Conservation (phyloP, 1,140 invertebrate species). For the Heliconius hermathena region DNA sequence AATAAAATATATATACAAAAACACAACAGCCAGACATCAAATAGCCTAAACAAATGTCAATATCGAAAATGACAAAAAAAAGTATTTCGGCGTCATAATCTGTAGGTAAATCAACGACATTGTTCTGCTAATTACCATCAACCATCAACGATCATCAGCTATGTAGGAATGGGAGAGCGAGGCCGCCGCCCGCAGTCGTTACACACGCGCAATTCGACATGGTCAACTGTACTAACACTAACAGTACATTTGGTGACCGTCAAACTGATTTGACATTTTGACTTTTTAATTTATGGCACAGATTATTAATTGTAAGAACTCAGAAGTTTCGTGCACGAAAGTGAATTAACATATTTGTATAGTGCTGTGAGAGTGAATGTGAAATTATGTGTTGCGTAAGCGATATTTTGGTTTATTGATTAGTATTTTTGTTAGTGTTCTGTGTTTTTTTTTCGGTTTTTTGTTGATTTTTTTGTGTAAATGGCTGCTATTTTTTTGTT, state of each 20-base stretch:
- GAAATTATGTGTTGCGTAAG: conserved; percentile 72
- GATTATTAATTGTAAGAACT: conserved; percentile 49
- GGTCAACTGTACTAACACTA: conserved; percentile 72
- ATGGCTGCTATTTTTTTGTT: conserved; percentile 4
- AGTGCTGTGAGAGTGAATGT: conserved; percentile 73
- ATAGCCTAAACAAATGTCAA: background rate
- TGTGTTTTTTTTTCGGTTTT: background rate
- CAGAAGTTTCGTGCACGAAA: conserved; percentile 65
- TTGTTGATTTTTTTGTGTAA: background rate
- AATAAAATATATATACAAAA: too few relatives aligned
- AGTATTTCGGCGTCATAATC: conserved; percentile 14
- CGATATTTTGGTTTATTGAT: conserved; percentile 52
- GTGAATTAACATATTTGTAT: conserved; percentile 67
- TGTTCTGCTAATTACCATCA: conserved; percentile 56
- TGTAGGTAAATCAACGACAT: conserved; percentile 16
- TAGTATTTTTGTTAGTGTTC: conserved; percentile 22
- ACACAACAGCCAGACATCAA: too few relatives aligned
- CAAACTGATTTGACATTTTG: conserved; percentile 52
- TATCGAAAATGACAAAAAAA: background rate
- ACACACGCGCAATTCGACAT: conserved; percentile 77
- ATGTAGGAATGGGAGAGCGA: conserved; percentile 77
- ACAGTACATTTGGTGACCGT: conserved; percentile 43
- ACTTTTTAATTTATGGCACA: conserved; percentile 38
- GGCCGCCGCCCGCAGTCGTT: conserved; percentile 70
- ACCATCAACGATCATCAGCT: conserved; percentile 47